Percentiles rank a stretch among this genome's conserved stretches.
Evolutionary conservation across 2,888 invertebrate species (phyloP).

Genomic region (Catocala fraxini): DNA sequence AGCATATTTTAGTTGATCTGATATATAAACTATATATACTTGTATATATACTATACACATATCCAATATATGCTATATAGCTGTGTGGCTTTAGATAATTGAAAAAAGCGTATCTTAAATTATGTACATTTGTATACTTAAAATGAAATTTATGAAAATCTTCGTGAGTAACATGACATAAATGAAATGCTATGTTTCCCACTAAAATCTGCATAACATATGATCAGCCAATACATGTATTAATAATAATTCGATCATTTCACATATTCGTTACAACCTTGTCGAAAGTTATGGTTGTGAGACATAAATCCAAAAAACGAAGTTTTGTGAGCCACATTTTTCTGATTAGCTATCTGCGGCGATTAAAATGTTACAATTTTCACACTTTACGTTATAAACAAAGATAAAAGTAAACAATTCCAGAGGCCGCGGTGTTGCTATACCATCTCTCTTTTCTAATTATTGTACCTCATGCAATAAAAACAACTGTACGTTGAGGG

Average conservation of each 20-base stretch:
- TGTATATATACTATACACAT: no score
- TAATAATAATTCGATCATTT: neutral
- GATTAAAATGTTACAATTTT: neutral
- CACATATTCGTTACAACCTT: neutral
- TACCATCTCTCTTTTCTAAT: no score
- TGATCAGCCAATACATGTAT: neutral
- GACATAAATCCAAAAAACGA: no score
- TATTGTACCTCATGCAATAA: no score
- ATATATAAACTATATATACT: no score
- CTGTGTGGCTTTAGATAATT: neutral
- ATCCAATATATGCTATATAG: neutral
- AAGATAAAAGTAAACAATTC: slow-evolving; percentile 2
- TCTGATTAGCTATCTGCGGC: slow-evolving; percentile 2
- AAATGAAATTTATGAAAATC: neutral
- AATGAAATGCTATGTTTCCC: neutral
- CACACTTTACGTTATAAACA: neutral
- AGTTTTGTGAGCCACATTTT: neutral
- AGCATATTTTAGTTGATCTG: neutral
- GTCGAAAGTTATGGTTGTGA: no score
- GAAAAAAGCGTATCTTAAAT: neutral
- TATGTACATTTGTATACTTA: neutral
- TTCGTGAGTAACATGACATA: neutral
- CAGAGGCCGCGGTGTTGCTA: neutral
- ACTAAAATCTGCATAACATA: slow-evolving; percentile 8
- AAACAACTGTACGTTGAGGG: no score